These are phyloP conservation scores for Austrolebias charrua DNA, from an alignment of 2,797 vertebrate genomes.

Conservation along the genomic window DNA sequence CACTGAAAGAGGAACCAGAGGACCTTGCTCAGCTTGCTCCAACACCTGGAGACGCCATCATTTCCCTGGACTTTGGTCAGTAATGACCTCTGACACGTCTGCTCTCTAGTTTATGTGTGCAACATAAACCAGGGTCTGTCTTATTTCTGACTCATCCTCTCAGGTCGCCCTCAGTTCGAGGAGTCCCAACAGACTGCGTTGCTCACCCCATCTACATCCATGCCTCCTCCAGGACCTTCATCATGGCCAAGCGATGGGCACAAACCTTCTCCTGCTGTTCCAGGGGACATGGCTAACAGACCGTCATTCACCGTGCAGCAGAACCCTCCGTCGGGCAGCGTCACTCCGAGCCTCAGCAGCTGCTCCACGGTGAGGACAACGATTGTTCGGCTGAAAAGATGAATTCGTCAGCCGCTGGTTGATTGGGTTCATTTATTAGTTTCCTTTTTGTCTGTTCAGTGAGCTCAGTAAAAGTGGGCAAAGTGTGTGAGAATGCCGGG, in stretches of 20 bases:
- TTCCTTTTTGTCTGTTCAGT: conserved; percentile 23
- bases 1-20: conserved; percentile 94
- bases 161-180: conserved; percentile 81
- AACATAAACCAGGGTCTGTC: background rate
- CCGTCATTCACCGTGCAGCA: conserved; percentile 84
- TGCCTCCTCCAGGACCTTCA: conserved; percentile 74
- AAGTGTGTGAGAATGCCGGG: conserved; percentile 57
- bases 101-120: fast-evolving
- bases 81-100: background rate
- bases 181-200: conserved; percentile 71
- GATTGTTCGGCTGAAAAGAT: background rate
- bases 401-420: conserved; percentile 35
- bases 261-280: conserved; percentile 49
- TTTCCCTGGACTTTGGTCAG: conserved; percentile 91
- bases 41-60: conserved; percentile 89
- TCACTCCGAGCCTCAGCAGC: conserved; percentile 89
- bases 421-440: conserved; percentile 18
- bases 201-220: conserved; percentile 71
- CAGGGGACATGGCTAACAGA: conserved; percentile 76
- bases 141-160: background rate
- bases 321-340: conserved; percentile 78
- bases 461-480: conserved; percentile 44
- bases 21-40: conserved; percentile 94
- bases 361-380: conserved; percentile 87
- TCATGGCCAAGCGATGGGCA: conserved; percentile 80